Conservation (phyloP, 2,888 invertebrate species). For the Ceratothoa steindachneri region DNA sequence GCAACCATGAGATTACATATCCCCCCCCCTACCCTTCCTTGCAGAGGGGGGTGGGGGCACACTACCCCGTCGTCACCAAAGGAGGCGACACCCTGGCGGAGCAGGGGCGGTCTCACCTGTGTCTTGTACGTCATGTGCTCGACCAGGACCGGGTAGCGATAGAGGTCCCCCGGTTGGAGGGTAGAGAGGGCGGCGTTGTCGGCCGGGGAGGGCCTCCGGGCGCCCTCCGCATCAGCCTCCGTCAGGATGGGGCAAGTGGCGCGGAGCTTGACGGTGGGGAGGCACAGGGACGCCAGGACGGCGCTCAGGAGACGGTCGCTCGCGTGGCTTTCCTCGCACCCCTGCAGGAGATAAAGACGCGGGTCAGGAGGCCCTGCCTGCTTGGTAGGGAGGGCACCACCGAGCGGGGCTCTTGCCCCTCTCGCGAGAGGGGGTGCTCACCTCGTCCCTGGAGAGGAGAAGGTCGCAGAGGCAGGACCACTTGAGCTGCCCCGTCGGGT, state of each 20-base stretch:
- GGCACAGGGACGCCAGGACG: constrained; percentile 78
- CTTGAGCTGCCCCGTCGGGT: constrained; percentile 85
- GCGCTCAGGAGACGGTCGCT: constrained; percentile 68
- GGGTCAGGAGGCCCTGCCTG: too few relatives aligned
- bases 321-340: constrained; percentile 37
- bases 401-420: too few relatives aligned
- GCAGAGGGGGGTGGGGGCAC: too few relatives aligned
- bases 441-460: constrained; percentile 53
- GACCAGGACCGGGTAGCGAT: constrained; percentile 70
- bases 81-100: too few relatives aligned
- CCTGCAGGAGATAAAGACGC: too few relatives aligned
- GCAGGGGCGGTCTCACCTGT: too few relatives aligned
- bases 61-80: too few relatives aligned
- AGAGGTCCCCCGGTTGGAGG: constrained; percentile 65
- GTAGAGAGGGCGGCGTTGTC: constrained; percentile 66
- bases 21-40: too few relatives aligned
- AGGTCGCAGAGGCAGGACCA: constrained; percentile 87
- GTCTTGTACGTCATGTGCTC: constrained; percentile 72
- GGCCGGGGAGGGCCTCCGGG: constrained; percentile 56
- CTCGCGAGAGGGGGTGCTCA: constrained; percentile 18
- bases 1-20: too few relatives aligned
- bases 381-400: too few relatives aligned
- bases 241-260: constrained; percentile 69
- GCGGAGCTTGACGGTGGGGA: constrained; percentile 68
- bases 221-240: constrained; percentile 52